Conservation (phyloP, 1,140 invertebrate genomes). For the Magallana angulata region DNA sequence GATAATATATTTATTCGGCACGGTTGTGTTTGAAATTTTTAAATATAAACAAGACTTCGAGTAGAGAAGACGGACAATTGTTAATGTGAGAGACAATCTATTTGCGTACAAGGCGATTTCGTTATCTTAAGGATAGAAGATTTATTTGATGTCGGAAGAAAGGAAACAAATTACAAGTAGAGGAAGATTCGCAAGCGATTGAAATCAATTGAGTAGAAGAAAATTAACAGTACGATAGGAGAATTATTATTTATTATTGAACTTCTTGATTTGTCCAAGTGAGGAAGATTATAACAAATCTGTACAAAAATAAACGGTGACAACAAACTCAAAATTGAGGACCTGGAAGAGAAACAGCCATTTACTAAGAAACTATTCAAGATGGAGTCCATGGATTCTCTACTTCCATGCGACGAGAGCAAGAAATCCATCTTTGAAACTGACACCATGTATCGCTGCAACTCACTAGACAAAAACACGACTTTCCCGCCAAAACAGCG, state of each 20-base stretch:
- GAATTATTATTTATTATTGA: no score
- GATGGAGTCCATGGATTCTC: constrained; percentile 1
- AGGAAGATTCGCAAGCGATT: no score
- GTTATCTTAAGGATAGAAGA: no score
- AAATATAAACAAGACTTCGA: constrained; percentile 10
- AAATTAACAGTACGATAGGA: no score
- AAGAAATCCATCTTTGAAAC: constrained; percentile 32
- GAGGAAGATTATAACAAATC: no score
- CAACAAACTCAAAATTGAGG: background rate
- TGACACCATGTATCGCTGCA: background rate
- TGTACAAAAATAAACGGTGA: no score
- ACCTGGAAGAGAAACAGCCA: background rate
- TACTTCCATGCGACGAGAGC: constrained; percentile 15
- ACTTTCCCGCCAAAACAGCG: background rate
- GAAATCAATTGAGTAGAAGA: no score
- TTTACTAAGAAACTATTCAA: background rate
- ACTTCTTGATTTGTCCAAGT: no score
- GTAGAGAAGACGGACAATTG: background rate
- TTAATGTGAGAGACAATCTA: background rate
- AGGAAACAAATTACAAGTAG: no score
- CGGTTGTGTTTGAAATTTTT: background rate
- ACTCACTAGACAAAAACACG: constrained; percentile 13
- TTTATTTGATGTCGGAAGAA: no score
- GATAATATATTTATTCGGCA: background rate
- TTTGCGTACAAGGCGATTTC: no score